Evolutionary conservation across 1,140 invertebrate genomes (phyloP), one percentile per base, ranked within the genome.

Genomic region (Cyrtorhinus lividipennis): DNA sequence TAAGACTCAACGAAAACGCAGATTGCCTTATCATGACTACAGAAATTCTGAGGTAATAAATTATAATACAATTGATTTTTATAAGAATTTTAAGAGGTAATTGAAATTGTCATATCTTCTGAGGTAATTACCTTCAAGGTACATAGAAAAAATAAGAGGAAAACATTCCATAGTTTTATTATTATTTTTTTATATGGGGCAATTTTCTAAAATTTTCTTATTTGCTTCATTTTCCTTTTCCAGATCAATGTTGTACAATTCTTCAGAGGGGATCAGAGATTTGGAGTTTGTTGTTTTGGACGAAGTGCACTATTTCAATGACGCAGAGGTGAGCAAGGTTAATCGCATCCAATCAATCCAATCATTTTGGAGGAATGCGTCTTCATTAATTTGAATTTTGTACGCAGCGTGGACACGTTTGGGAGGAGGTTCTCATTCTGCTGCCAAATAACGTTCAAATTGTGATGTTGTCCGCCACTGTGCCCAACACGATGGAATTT

Each of bases 251-350:
- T 30, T 68, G 1, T 57, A 66, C 44, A 66, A 66, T 45, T 25
- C 46, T 0, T 62, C 92, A 62, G 93, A 98, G 71, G 85, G 95
- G 60, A 87, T 97, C 1, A 79, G 92, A 61, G 95, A 99, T 76
- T 77, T 99, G 56, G 95, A 99, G 73, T 99, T 93, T 81, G 96
- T 99, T 1, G 95, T 99, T 69, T 99, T 99, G 73, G 97, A 99
- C 75, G 97, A 99, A 79, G 95, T 98, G 24, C 96, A 99, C 75
- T 99, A 99, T 71, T 93, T 99, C 56, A 99, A 98, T 73, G 92
- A 99, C 78, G 82, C 86, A 59, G 94, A 98, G 76, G 87, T 89
- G 72, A n/a, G n/a, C n/a, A n/a, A n/a, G n/a, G n/a, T n/a, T n/a
- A n/a, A n/a, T n/a, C n/a, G n/a, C 72, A 72, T 72, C 62, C n/a